Evolutionary conservation across 2,888 invertebrate species (phyloP), one percentile per base, ranked within the genome.

Genomic region (Euzetes globulus): DNA sequence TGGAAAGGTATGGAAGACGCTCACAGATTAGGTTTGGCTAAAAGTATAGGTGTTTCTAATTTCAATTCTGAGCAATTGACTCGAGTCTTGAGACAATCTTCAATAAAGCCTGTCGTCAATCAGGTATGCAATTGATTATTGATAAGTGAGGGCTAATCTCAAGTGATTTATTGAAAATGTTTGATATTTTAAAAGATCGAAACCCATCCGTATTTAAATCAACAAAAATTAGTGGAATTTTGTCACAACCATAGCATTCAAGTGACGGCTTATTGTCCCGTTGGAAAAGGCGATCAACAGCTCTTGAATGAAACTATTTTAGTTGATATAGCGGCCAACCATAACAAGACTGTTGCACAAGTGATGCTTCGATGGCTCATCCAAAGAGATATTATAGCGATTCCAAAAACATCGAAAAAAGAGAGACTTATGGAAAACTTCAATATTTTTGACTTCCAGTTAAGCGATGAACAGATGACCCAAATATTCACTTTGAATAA

Each of bases 21-120:
- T 9, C 25, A 15, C n/a, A 19, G 22, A 41, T 29, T 84, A 0
- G 92, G 92, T 0, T 85, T 88, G 25, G 85, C 89, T 0, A 90
- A 88, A 80, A 87, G 91, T 15, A 91, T 94, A 79, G 94, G 94
- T 0, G 82, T 94, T 5, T 94, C 93, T 0, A 94, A 94, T 82
- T 88, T 92, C 81, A 92, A 89, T 81, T 84, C 83, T 41, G 84
- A 85, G 27, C 94, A 94, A 84, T 86, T 94, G 75, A 83, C 27
- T 33, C 33, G 50, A 33, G 19, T 37, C 1, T 45, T 72, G 15
- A 52, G 13, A 47, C 19, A 73, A 15, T n/a, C 41, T 2, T 45
- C 27, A 22, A 19, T 71, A n/a, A 47, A 63, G 25, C 71, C 76
- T 11, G 76, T 52, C n/a, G 50, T 72, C 9, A 75, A 75, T 76